phyloP scores from a whole-genome alignment of 2,888 invertebrate genomes.

The Hirudinaria manillensis region DNA sequence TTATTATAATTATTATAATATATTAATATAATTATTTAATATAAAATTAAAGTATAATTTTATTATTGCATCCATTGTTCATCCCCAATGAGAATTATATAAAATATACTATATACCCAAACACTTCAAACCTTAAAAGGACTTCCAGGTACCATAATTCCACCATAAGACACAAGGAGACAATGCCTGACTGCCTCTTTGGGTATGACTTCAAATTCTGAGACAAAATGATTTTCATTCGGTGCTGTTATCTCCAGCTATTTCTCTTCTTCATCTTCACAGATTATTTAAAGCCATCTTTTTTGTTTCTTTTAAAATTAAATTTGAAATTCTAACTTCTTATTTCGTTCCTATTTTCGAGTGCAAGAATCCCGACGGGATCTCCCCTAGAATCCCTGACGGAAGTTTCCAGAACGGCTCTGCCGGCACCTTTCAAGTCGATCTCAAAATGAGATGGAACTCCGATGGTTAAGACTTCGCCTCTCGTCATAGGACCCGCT shows the following conservation, averaged over 20 bases:
- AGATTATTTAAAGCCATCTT: too few species aligned
- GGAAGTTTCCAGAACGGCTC: neutral
- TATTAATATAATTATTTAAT: neutral
- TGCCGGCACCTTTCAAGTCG: conserved; percentile 11
- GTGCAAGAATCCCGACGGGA: neutral
- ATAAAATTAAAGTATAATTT: neutral
- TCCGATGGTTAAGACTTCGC: too few species aligned
- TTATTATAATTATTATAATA: neutral
- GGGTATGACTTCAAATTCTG: conserved; percentile 26
- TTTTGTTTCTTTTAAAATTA: too few species aligned
- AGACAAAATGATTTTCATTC: too few species aligned
- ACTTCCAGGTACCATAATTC: conserved; percentile 21
- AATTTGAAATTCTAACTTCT: too few species aligned
- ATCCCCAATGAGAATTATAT: neutral
- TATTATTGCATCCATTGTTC: too few species aligned
- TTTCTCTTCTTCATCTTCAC: too few species aligned
- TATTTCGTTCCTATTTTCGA: neutral
- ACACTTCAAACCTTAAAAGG: conserved; percentile 23
- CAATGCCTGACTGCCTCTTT: conserved; percentile 8
- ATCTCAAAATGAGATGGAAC: conserved; percentile 6
- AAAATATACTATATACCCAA: too few species aligned
- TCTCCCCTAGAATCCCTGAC: neutral
- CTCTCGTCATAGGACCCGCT: too few species aligned
- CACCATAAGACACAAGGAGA: conserved; percentile 24
- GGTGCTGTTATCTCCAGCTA: too few species aligned